Conservation (phyloP, 2,797 vertebrate genomes). For the Erethizon dorsatum region DNA sequence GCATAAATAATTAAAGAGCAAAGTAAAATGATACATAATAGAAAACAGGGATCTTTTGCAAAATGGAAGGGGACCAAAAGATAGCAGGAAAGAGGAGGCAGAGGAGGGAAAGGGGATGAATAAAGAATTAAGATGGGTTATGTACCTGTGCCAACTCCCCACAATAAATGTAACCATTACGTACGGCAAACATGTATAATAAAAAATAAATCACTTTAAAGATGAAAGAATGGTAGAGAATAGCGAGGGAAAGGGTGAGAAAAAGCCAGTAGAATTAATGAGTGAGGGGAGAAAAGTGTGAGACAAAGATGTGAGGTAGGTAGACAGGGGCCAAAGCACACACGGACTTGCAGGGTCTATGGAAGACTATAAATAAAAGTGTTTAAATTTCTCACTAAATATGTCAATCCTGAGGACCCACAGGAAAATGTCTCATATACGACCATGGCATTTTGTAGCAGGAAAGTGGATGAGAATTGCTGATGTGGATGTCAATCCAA, state of each 20-base stretch:
- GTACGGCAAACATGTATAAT: not conserved
- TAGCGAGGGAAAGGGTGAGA: not conserved
- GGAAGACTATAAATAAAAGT: not conserved
- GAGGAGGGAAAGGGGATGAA: not conserved
- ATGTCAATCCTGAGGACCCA: not conserved
- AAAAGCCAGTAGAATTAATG: not conserved
- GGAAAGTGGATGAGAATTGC: not conserved
- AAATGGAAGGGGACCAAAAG: not conserved
- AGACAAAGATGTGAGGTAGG: not conserved
- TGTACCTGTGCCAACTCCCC: not conserved
- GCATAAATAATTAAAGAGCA: not conserved
- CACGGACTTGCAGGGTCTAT: not conserved
- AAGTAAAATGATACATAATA: not conserved
- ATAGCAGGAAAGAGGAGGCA: not conserved
- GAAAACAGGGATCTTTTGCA: not conserved
- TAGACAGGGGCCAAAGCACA: not conserved
- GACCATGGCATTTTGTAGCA: not conserved
- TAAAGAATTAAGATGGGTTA: not conserved
- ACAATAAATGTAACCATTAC: not conserved
- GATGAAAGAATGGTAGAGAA: not conserved
- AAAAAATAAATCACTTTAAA: not conserved
- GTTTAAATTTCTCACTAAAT: not conserved
- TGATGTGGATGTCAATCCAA: not conserved
- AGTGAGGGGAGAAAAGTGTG: not conserved
- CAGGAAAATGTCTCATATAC: not conserved